Evolutionary conservation across 2,888 invertebrate species (phyloP), one percentile per base, ranked within the genome.

Genomic region (Gandaritis pyraliata): DNA sequence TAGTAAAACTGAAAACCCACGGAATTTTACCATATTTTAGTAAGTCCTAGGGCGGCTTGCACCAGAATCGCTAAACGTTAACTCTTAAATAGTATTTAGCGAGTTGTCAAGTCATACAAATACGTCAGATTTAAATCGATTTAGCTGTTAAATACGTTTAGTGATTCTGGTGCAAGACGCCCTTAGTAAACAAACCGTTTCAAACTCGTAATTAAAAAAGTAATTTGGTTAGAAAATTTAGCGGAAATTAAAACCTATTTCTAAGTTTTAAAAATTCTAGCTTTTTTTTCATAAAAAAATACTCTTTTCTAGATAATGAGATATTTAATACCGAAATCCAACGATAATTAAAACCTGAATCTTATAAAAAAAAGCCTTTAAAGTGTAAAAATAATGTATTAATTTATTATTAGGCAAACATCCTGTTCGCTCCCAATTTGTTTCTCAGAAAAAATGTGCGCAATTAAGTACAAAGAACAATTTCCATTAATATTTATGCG

Each of bases 401-500:
- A 39, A 52, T 52, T 47, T 59, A 49, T 49, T 59, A 48, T 36
- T 53, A 53, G 23, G 11, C 45, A n/a, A 38, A 54, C 33, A 51
- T 60, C 55, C 50, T 55, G 45, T 45, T 60, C 45, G 30, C 29
- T 43, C n/a, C 48, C 12, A 36, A 13, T 38, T 50, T 47, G 41
- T 43, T 54, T 60, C 48, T 5, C 13, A n/a, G 46, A 45, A 50
- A 33, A 58, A 59, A 23, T 41, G 29, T 8, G 6, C 18, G 46
- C 45, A 23, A 60, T 46, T 54, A 49, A 13, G 38, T 48, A 59
- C 53, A 55, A 55, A 50, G 38, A 55, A 29, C 60, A 50, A 54
- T 55, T 39, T 50, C 46, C 55, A 54, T 60, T 43, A 55, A 50
- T 60, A 55, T 55, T 55, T 60, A 60, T 60, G 55, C 30, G 29